Base-by-base conservation (phyloP, 2,797 vertebrate genomes). In the Sebastes hopkinsi region DNA sequence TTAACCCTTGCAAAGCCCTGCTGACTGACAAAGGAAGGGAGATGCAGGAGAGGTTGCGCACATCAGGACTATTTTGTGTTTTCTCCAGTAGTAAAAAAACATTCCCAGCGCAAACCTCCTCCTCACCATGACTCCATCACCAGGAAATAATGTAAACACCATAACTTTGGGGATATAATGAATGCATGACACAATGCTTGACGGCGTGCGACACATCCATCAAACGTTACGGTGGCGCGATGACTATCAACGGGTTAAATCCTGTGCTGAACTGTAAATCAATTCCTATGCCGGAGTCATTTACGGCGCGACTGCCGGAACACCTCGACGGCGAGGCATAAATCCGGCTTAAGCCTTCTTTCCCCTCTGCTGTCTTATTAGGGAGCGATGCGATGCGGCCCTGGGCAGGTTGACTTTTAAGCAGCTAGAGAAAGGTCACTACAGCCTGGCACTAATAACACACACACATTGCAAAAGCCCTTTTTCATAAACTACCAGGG, bases 351-450 rank as follows among this genome's bases (percentile, higher is more conserved):
- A 84, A 90, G 78, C 79, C 82, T 73, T 27, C 74, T 29, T 67
- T 62, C 72, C 42, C 36, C 79, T 79, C 79, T 62, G 80, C 85
- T 72, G 84, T 75, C 74, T 81, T 85, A 86, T 85, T 85, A 84
- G 65, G 67, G 67, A 27, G 65, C 20, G 32, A 70, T 56, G 85
- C 30, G 72, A 82, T 70, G 82, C 67, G 18, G 89, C 87, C 86
- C 74, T 77, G 70, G 86, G 89, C 81, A 74, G 84, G 87, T 83
- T 77, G 81, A 78, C 80, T 90, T 92, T 90, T 70, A 87, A 82
- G 76, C 74, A 86, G 82, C 66, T 16, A 25, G 60, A 80, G 80
- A 92, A 91, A 93, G 83, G 92, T 91, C 87, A 88, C 72, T 32
- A 30, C 27, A 54, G 70, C 34, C 46, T 16, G n/a, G 8, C 54